phyloP scores from a whole-genome alignment of 2,888 invertebrate species.

The Colletes collaris region DNA sequence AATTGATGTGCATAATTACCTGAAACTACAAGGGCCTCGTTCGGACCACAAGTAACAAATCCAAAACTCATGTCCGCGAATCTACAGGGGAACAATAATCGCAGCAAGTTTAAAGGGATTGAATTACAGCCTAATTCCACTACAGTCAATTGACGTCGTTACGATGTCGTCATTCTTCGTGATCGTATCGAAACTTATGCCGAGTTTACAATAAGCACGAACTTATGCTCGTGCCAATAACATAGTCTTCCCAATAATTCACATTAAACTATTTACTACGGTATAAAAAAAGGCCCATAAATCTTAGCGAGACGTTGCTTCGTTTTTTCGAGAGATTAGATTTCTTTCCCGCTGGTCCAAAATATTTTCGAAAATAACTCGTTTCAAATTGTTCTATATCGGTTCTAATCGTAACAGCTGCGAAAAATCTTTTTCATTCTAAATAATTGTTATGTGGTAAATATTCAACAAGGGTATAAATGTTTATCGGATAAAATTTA shows the following conservation, averaged over 20 bases:
- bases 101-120: slow-evolving; percentile 34
- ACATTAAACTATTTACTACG: too few relatives aligned
- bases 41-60: slow-evolving; percentile 97
- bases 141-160: slow-evolving; percentile 50
- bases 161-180: slow-evolving; percentile 43
- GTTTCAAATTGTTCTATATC: too few relatives aligned
- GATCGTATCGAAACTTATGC: slow-evolving; percentile 36
- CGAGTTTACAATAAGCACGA: slow-evolving; percentile 31
- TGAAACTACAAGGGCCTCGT: slow-evolving; percentile 96
- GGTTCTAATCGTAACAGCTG: too few relatives aligned
- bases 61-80: slow-evolving; percentile 89
- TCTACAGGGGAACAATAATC: slow-evolving; percentile 34
- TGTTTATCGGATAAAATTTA: neutral
- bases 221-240: neutral
- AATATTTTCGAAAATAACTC: too few relatives aligned
- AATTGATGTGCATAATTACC: slow-evolving; percentile 84
- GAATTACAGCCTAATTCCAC: slow-evolving; percentile 33
- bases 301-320: too few relatives aligned
- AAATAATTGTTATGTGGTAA: too few relatives aligned
- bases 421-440: too few relatives aligned
- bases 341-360: too few relatives aligned
- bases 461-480: too few relatives aligned
- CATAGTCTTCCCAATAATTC: too few relatives aligned
- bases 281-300: too few relatives aligned
- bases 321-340: too few relatives aligned